phyloP scores from a whole-genome alignment of 2,797 vertebrate species.

The Alcedo quadribrachys region DNA sequence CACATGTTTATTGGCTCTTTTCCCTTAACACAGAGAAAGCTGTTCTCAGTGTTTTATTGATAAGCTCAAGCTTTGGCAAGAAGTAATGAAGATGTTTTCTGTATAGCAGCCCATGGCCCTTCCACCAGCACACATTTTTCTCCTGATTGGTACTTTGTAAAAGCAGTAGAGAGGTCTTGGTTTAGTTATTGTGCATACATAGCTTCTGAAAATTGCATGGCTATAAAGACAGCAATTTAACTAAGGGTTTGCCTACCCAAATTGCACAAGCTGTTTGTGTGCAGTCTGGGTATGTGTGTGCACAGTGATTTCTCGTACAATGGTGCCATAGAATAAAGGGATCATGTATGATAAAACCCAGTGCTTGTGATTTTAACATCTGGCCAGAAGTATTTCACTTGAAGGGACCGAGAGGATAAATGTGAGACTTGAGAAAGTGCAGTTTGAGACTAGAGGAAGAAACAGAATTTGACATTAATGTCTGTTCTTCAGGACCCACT shows the following conservation, averaged over 20 bases:
- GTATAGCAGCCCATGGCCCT: background rate
- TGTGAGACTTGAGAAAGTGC: background rate
- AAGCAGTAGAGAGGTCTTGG: background rate
- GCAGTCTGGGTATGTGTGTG: background rate
- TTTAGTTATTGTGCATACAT: background rate
- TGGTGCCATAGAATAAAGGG: background rate
- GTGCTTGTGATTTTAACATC: background rate
- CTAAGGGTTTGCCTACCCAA: background rate
- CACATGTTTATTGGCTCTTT: background rate
- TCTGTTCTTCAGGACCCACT: background rate
- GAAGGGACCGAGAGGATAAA: background rate
- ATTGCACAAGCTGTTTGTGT: background rate
- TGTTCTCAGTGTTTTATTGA: background rate
- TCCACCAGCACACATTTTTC: background rate
- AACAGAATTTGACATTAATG: background rate
- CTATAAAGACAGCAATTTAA: background rate
- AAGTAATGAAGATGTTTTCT: background rate
- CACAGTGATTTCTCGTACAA: background rate
- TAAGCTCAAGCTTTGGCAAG: background rate
- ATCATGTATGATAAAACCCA: background rate
- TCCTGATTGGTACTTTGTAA: background rate
- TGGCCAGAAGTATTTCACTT: background rate
- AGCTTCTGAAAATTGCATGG: background rate
- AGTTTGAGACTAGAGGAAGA: background rate
- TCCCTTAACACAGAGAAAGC: background rate